phyloP scores from a whole-genome alignment of 2,113 vertebrate genomes.

The Oreochromis niloticus region DNA sequence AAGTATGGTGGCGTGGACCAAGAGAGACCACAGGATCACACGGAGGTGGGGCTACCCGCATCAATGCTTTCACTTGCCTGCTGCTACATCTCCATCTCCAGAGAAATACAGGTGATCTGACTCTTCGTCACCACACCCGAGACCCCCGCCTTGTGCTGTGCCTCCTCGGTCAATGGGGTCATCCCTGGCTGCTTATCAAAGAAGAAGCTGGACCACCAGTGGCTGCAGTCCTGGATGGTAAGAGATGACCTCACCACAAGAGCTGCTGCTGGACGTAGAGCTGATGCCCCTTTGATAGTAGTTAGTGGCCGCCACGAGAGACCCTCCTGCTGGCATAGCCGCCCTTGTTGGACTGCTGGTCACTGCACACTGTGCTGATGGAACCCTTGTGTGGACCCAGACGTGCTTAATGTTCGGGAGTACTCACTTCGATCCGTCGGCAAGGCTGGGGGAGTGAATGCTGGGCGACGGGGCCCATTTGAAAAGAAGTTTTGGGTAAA shows the following conservation, averaged over 20 bases:
- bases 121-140: background rate
- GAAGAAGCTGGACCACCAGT: background rate
- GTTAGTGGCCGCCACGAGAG: background rate
- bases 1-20: background rate
- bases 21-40: background rate
- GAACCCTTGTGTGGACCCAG: background rate
- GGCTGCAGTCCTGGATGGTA: background rate
- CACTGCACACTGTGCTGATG: background rate
- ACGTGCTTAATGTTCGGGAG: too few species aligned
- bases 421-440: too few species aligned
- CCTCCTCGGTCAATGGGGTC: background rate
- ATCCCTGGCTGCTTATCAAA: background rate
- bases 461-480: too few species aligned
- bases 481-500: too few species aligned
- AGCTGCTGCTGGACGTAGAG: background rate
- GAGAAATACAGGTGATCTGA: background rate
- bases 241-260: background rate
- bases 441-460: too few species aligned
- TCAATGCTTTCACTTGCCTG: fast-evolving
- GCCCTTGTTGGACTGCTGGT: background rate
- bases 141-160: background rate
- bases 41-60: background rate
- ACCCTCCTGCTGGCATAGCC: background rate
- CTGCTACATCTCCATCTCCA: background rate
- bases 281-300: background rate